These are phyloP conservation scores for Catocala sponsa DNA, from an alignment of 2,888 invertebrate species.

Conservation along the genomic window DNA sequence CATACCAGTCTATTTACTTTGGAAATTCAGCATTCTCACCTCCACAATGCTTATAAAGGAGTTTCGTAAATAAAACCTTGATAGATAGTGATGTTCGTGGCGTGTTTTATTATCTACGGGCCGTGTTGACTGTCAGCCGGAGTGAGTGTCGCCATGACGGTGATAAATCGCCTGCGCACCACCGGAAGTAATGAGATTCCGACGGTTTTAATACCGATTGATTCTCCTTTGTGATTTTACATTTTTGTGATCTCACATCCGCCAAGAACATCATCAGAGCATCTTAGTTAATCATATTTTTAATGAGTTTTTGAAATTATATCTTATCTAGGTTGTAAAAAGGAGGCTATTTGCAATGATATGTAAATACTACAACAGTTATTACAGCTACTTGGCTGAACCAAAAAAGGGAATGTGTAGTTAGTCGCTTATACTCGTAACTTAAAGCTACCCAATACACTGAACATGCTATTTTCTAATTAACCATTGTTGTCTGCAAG, in stretches of 20 bases:
- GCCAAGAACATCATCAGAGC: constrained; percentile 25
- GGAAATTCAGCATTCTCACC: constrained; percentile 36
- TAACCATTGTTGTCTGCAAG: constrained; percentile 31
- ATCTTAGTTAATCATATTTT: neutral
- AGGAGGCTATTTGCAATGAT: too few species aligned
- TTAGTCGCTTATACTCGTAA: constrained; percentile 18
- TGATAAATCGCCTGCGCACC: constrained; percentile 65
- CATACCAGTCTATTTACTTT: constrained; percentile 15
- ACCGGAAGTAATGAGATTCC: constrained; percentile 57
- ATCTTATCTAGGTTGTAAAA: too few species aligned
- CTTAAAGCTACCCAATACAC: constrained; percentile 27
- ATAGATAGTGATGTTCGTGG: constrained; percentile 58
- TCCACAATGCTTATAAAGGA: constrained; percentile 44
- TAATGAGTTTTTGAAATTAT: too few species aligned
- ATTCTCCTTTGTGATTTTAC: constrained; percentile 46
- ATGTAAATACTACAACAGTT: too few species aligned
- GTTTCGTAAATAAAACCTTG: constrained; percentile 53
- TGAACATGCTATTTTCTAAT: constrained; percentile 48
- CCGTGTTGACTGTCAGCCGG: constrained; percentile 57
- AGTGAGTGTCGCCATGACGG: constrained; percentile 61
- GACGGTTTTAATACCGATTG: constrained; percentile 53
- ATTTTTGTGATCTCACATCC: constrained; percentile 41
- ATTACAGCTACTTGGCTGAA: neutral
- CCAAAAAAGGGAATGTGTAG: neutral
- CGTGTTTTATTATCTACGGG: constrained; percentile 68